Evolutionary conservation across 2,888 invertebrate genomes (phyloP), one percentile per base, ranked within the genome.

Genomic region (Prionchulus punctatus): DNA sequence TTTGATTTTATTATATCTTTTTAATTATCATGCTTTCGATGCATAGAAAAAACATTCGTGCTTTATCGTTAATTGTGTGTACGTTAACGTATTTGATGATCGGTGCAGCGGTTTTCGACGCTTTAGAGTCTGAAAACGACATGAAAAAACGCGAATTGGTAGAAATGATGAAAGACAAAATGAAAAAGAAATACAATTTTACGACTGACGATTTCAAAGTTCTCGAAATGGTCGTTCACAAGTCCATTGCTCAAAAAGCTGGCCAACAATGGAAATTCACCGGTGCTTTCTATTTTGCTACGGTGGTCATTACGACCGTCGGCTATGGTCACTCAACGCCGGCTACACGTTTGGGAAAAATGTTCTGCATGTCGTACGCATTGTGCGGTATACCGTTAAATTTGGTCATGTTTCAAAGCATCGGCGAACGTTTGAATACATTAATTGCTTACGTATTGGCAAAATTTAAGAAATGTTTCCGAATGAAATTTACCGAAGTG

Each of bases 181-280:
- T 86, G 66, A 79, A 79, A 57, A 88, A 85, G 73, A 90, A 86
- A 73, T 96, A 96, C 75, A 94, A 94, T 73, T 91, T 98, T 61
- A 80, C 85, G 1, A 78, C 81, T 18, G 86, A 87, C 69, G 96
- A 96, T 74, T 92, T 89, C 71, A 81, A 82, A 64, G 85, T 89
- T 82, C 62, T 74, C 55, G 65, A 67, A 54, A 85, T 89, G 64
- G 86, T 94, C 21, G 88, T 94, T 58, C 86, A 88, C 61, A 87
- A 89, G 73, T 88, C 86, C 68, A 90, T 92, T 67, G 94, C 96
- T 0, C 92, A 94, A 73, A 88, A 88, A 72, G 88, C 94, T 1
- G 96, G 96, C 0, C 90, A 89, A 0, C 98, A 98, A 74, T 98
- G 96, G 96, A 92, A 94, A 76, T 96, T 96, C 73, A 88, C 92